phyloP scores from a whole-genome alignment of 1,140 invertebrate species.

The Hermetia illucens region DNA sequence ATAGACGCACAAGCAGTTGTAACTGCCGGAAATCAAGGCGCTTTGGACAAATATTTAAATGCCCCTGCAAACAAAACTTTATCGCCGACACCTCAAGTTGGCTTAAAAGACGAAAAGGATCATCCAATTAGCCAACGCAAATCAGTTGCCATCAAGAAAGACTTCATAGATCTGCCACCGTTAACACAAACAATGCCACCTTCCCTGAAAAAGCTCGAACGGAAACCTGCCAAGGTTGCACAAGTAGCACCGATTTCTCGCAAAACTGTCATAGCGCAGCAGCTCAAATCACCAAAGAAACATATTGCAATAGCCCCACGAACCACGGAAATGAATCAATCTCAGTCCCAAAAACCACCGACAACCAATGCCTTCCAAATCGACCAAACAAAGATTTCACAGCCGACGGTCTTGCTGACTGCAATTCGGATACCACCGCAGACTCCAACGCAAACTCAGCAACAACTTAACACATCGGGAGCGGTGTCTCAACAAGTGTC shows the following conservation, averaged over 20 bases:
- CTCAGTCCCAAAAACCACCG: background rate
- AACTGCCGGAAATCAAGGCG: no score
- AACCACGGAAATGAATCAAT: conserved; percentile 23
- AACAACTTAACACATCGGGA: conserved; percentile 2
- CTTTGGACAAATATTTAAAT: no score
- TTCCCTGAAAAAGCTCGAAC: conserved; percentile 26
- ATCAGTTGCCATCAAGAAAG: background rate
- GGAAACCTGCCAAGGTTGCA: conserved; percentile 28
- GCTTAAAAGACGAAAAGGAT: no score
- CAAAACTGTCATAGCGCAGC: conserved; percentile 13
- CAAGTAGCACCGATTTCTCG: conserved; percentile 28
- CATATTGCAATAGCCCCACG: conserved; percentile 28
- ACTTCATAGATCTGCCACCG: background rate
- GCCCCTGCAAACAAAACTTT: no score
- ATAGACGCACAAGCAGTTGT: no score
- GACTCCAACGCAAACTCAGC: conserved; percentile 5
- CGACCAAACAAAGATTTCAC: conserved; percentile 5
- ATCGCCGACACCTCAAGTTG: no score
- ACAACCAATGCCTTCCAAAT: background rate
- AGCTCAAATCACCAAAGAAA: conserved; percentile 25
- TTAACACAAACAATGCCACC: conserved; percentile 12
- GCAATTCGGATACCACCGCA: conserved; percentile 36
- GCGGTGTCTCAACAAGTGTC: no score
- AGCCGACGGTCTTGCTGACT: conserved; percentile 34
- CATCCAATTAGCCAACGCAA: conserved; percentile 7